These are phyloP conservation scores for Metaphire vulgaris DNA, from an alignment of 1,140 invertebrate species.

Conservation along the genomic window DNA sequence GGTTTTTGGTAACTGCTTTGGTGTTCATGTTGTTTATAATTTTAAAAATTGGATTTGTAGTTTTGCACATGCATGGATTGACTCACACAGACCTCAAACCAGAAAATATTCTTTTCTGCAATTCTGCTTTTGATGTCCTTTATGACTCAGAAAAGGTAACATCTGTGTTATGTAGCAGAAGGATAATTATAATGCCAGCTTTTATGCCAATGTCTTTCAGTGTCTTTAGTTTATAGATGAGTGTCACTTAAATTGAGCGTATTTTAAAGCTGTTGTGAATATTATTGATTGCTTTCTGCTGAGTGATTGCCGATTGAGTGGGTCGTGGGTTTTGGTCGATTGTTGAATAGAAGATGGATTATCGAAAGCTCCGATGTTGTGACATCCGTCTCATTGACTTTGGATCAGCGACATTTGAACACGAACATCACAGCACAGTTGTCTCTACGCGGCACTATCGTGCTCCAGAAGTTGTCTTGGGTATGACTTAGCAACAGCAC, in stretches of 20 bases:
- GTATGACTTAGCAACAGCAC: conserved; percentile 52
- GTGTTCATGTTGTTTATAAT: conserved; percentile 11
- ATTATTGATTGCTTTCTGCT: no score
- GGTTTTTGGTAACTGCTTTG: background rate
- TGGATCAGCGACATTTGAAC: conserved; percentile 97
- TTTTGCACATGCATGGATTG: conserved; percentile 92
- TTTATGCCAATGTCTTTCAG: background rate
- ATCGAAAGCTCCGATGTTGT: conserved; percentile 69
- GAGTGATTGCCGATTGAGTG: no score
- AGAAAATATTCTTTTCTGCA: conserved; percentile 96
- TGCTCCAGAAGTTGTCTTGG: conserved; percentile 97
- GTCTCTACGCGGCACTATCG: conserved; percentile 98
- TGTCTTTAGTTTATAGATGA: no score
- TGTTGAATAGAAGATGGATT: conserved; percentile 58
- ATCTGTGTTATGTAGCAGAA: background rate
- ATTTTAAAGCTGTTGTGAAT: no score
- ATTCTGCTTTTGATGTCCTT: conserved; percentile 75
- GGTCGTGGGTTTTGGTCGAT: no score
- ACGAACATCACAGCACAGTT: conserved; percentile 98
- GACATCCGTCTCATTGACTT: conserved; percentile 96
- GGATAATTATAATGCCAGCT: background rate
- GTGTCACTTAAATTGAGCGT: no score
- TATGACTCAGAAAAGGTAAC: conserved; percentile 11
- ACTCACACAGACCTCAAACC: conserved; percentile 99
- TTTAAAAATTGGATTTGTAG: conserved; percentile 41